Conservation (phyloP, 2,888 invertebrate genomes). For the Lasioglossum calceatum region DNA sequence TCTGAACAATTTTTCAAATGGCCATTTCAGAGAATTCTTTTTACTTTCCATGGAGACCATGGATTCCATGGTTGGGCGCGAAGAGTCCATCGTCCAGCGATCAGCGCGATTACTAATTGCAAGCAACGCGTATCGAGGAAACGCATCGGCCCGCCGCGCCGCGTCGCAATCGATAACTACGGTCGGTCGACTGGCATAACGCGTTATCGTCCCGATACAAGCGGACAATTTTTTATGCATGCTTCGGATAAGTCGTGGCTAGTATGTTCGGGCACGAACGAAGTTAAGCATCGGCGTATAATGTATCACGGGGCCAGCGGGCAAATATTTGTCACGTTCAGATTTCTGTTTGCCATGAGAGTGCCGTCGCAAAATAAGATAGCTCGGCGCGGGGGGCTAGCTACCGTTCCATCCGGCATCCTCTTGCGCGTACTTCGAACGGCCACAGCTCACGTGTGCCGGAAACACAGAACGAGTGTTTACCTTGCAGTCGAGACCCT, state of each 20-base stretch:
- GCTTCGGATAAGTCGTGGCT: conserved; percentile 49
- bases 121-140: not conserved
- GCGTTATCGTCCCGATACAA: conserved; percentile 35
- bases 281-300: conserved; percentile 52
- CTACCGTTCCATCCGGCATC: conserved; percentile 38
- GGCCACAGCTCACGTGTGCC: not conserved
- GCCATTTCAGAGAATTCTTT: not conserved
- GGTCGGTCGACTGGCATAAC: conserved; percentile 1
- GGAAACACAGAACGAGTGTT: conserved; percentile 20
- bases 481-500: not conserved
- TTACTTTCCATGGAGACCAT: not conserved
- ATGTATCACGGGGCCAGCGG: conserved; percentile 41
- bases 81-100: not conserved
- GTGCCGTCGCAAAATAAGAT: conserved; percentile 58
- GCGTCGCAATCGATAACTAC: conserved; percentile 17
- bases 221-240: conserved; percentile 43
- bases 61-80: not conserved
- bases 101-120: not conserved
- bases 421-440: conserved; percentile 21
- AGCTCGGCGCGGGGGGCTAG: conserved; percentile 40
- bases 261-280: conserved; percentile 57
- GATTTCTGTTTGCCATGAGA: conserved; percentile 64
- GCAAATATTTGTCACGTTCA: conserved; percentile 67
- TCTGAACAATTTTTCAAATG: not conserved
- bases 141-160: not conserved